A percentile compares a stretch with the other conserved stretches of the same genome.
Conservation (phyloP, 2,888 invertebrate genomes). For the Caenorhabditis afra region DNA sequence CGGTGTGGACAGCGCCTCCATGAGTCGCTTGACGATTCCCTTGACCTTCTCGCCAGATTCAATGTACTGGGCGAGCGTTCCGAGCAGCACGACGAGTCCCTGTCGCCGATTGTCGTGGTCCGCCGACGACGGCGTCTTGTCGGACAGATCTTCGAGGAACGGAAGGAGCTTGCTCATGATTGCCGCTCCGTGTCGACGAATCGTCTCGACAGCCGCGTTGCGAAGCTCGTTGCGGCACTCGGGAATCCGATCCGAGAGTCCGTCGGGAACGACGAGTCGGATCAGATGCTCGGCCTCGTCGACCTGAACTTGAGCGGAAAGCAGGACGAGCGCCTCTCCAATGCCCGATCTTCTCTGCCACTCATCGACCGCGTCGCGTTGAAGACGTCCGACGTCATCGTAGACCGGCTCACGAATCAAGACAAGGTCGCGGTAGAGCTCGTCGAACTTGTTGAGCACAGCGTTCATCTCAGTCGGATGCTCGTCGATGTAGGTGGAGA, state of each 20-base stretch:
- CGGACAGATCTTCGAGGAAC: conserved; percentile 66
- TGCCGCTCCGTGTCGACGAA: conserved; percentile 92
- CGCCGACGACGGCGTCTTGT: conserved; percentile 73
- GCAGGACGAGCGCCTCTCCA: conserved; percentile 81
- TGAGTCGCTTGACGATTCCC: conserved; percentile 91
- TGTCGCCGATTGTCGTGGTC: conserved; percentile 93
- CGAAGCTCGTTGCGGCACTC: conserved; percentile 90
- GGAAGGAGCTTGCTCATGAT: conserved; percentile 81
- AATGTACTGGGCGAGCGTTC: conserved; percentile 89
- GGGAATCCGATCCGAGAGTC: conserved; percentile 90
- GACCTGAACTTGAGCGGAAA: conserved; percentile 40
- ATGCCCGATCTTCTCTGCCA: conserved; percentile 93
- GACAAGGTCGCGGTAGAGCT: conserved; percentile 62
- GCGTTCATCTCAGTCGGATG: conserved; percentile 60
- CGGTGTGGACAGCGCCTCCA: conserved; percentile 94
- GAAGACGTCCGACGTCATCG: conserved; percentile 93
- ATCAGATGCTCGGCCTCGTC: conserved; percentile 62
- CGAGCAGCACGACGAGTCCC: conserved; percentile 95
- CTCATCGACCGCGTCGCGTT: conserved; percentile 88
- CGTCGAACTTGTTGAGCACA: conserved; percentile 60
- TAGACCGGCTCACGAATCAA: conserved; percentile 82
- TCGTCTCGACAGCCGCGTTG: conserved; percentile 91
- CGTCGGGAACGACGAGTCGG: conserved; percentile 85
- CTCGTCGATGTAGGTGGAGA: conserved; percentile 83
- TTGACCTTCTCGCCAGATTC: conserved; percentile 84